phyloP scores from a whole-genome alignment of 1,140 invertebrate species.

The Holotrichia oblita region DNA sequence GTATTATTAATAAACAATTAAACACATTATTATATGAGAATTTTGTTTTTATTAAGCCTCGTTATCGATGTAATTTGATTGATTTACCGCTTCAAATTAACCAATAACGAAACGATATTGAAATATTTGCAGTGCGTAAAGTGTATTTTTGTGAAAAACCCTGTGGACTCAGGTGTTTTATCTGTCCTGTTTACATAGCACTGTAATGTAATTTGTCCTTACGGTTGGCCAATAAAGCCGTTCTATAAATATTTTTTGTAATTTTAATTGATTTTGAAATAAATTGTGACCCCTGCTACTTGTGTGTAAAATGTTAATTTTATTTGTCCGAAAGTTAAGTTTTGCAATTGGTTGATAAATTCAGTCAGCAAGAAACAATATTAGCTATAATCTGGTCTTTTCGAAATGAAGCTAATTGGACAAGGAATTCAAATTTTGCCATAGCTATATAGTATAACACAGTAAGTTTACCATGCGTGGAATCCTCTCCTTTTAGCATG shows the following conservation, averaged over 20 bases:
- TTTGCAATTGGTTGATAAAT: no score
- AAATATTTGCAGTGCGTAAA: slow-evolving; percentile 5
- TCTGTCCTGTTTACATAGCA: not conserved
- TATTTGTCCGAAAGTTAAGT: no score
- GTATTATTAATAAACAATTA: slow-evolving; percentile 28
- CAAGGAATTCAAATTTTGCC: no score
- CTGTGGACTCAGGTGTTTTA: slow-evolving; percentile 30
- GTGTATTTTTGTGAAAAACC: slow-evolving; percentile 10
- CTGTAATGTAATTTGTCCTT: slow-evolving; percentile 20
- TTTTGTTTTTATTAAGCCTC: slow-evolving; percentile 19
- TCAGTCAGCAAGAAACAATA: no score
- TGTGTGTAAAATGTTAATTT: no score
- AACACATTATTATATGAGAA: slow-evolving; percentile 31
- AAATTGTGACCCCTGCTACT: no score
- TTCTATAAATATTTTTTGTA: slow-evolving; percentile 9
- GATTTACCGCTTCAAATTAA: slow-evolving; percentile 36
- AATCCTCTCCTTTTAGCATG: no score
- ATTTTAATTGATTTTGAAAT: slow-evolving; percentile 2
- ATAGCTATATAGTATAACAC: no score
- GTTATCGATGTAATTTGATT: slow-evolving; percentile 36
- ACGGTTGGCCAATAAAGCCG: not conserved
- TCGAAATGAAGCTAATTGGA: no score
- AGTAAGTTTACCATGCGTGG: no score
- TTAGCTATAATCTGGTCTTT: no score
- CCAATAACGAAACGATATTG: slow-evolving; percentile 28